Evolutionary conservation across 2,888 invertebrate species (phyloP), one percentile per base, ranked within the genome.

Genomic region (Nemotelus pantherinus): DNA sequence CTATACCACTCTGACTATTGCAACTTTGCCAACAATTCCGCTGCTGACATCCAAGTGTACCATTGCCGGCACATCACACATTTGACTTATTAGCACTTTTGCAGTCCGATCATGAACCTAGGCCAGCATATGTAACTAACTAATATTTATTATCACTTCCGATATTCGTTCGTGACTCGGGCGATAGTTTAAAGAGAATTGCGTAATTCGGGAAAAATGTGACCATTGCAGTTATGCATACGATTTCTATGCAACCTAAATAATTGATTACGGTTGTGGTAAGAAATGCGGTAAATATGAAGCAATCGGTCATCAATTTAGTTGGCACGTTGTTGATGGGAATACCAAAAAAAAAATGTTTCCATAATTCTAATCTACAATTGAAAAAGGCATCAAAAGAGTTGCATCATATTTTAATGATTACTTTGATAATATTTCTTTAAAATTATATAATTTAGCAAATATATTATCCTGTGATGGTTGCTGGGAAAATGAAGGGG

Each of bases 71-170:
- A 43, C 41, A 70, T 70, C 63, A 63, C 74, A 74, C 48, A 74
- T 60, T 50, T 60, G 63, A 57, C 39, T 74, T 48, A 63, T 63
- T 63, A 25, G 25, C 63, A 47, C 25, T 44, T 70, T 70, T 50
- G 70, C 53, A 74, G 25, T 63, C 74, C 10, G 48, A 25, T n/a
- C 74, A 74, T 74, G 74, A 7, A 9, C 60, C 63, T 74, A 48
- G 47, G 48, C 74, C 63, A 72, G 3, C 71, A 70, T 50, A 43
- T 41, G 74, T n/a, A 60, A 74, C 63, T 60, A 50, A 50, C 63
- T 43, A 48, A 74, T 60, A 74, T 47, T 70, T 50, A 70, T 70
- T 74, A 60, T 74, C 74, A 74, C 74, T 74, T 74, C 74, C 74
- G 74, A 74, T 74, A 74, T 74, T 74, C 25, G 25, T 25, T 25